Evolutionary conservation across 2,888 invertebrate genomes (phyloP).

Genomic region (Branchipolynoe longqiensis): DNA sequence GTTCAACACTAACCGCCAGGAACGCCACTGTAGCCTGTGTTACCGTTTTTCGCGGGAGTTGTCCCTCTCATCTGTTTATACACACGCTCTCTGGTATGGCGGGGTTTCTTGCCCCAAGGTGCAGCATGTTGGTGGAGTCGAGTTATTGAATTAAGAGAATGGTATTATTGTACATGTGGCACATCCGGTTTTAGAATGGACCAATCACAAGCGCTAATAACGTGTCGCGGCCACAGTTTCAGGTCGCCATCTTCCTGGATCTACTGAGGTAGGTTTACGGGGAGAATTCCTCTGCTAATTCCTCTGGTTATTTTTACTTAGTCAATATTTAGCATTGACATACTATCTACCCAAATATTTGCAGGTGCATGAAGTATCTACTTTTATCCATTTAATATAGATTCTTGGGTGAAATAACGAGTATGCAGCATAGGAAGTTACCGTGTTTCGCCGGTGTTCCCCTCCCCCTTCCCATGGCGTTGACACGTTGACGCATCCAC

Average conservation of each 20-base stretch:
- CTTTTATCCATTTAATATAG: too few species aligned
- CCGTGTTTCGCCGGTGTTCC: conserved; percentile 4
- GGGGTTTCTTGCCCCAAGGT: too few species aligned
- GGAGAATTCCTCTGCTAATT: neutral
- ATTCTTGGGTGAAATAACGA: too few species aligned
- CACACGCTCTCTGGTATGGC: too few species aligned
- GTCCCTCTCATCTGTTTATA: too few species aligned
- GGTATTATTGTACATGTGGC: conserved; percentile 45
- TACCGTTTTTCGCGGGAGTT: too few species aligned
- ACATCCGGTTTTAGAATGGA: conserved; percentile 19
- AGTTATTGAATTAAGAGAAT: neutral
- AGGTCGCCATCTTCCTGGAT: conserved; percentile 37
- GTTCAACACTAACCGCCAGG: too few species aligned
- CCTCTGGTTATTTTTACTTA: neutral
- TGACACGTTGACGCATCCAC: conserved; percentile 36
- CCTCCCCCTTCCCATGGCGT: neutral
- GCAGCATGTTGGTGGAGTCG: too few species aligned
- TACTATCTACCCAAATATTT: too few species aligned
- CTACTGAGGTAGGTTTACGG: conserved; percentile 1
- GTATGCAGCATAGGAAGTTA: neutral
- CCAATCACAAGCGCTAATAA: conserved; percentile 17
- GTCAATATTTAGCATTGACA: neutral
- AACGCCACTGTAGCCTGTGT: too few species aligned
- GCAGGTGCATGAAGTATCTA: too few species aligned
- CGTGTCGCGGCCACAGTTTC: neutral